phyloP scores from a whole-genome alignment of 2,113 vertebrate genomes.

The Phoxinus phoxinus region DNA sequence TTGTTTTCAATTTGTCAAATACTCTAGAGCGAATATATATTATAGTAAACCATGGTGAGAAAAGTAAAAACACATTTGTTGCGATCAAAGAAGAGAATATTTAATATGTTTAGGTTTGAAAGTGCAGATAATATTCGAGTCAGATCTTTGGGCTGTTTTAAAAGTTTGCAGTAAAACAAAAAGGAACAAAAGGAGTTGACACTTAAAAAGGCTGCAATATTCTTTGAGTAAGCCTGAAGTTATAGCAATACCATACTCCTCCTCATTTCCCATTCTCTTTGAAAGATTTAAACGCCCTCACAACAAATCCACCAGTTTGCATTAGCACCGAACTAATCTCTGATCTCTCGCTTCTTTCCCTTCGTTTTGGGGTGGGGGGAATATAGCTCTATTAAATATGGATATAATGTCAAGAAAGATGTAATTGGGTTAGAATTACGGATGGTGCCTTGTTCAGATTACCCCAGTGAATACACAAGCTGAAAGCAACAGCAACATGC shows the following conservation, averaged over 20 bases:
- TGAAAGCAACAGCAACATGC: conserved; percentile 17
- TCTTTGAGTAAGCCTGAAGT: conserved; percentile 67
- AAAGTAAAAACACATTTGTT: conserved; percentile 61
- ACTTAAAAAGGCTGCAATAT: conserved; percentile 40
- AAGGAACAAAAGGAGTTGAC: conserved; percentile 66
- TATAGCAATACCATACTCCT: conserved; percentile 46
- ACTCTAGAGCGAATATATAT: conserved; percentile 63
- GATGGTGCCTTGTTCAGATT: conserved; percentile 52
- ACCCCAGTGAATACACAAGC: conserved; percentile 35
- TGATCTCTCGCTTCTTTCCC: conserved; percentile 59
- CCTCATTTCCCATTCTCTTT: conserved; percentile 75
- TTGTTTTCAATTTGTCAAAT: conserved; percentile 57
- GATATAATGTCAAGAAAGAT: conserved; percentile 75
- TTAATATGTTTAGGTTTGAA: conserved; percentile 76
- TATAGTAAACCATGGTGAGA: conserved; percentile 56
- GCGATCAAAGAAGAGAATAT: conserved; percentile 74
- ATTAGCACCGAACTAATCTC: conserved; percentile 69
- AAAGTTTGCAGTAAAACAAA: conserved; percentile 67
- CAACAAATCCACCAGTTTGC: conserved; percentile 70
- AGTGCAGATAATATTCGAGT: conserved; percentile 66
- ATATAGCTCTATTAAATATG: conserved; percentile 74
- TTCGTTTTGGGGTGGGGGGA: conserved; percentile 51
- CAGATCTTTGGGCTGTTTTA: conserved; percentile 66
- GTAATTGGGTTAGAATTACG: conserved; percentile 70
- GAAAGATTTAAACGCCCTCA: conserved; percentile 69